Conservation (phyloP, 2,113 vertebrate genomes). For the Actinemys pallida region DNA sequence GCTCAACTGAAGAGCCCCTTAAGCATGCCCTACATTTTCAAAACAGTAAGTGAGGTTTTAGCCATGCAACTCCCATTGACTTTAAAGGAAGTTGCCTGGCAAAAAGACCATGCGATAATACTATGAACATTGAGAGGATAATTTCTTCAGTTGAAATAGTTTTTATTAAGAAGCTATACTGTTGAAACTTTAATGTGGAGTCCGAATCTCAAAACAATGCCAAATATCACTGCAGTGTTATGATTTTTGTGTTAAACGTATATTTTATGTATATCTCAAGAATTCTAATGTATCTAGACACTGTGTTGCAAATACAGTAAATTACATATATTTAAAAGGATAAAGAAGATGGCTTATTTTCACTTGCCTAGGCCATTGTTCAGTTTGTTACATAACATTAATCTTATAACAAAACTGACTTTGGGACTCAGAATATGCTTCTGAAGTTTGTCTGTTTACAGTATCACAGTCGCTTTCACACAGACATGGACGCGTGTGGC, state of each 20-base stretch:
- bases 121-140: not conserved
- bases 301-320: not conserved
- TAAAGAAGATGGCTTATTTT: not conserved
- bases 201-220: not conserved
- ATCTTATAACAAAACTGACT: not conserved
- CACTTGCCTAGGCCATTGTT: not conserved
- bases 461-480: not conserved
- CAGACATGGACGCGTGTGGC: not conserved
- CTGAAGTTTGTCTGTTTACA: not conserved
- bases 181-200: not conserved
- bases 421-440: not conserved
- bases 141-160: slow-evolving; percentile 29
- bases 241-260: not conserved
- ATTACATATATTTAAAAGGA: not conserved
- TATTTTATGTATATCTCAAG: not conserved
- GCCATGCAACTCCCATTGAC: slow-evolving; percentile 7
- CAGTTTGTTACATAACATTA: not conserved
- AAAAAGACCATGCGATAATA: slow-evolving; percentile 19
- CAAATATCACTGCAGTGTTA: not conserved
- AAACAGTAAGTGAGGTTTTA: slow-evolving; percentile 58
- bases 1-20: slow-evolving; percentile 65
- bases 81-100: slow-evolving; percentile 39
- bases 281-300: not conserved
- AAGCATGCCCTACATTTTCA: slow-evolving; percentile 66
- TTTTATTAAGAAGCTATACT: not conserved